A percentile compares a stretch with the other conserved stretches of the same genome.
Evolutionary conservation across 2,888 invertebrate genomes (phyloP).

Genomic region (Strigamia transsilvanica): DNA sequence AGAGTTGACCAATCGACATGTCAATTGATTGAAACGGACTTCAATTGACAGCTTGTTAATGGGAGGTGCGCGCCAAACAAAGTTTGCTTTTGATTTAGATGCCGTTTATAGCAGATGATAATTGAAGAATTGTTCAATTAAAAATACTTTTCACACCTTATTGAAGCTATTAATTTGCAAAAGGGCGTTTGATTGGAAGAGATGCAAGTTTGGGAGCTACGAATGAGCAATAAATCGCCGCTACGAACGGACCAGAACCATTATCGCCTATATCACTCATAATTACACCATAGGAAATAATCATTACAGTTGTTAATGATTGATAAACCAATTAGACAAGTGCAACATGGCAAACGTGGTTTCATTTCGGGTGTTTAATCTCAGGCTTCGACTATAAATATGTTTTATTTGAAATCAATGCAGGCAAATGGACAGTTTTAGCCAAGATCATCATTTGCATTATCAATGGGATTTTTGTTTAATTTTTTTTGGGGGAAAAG

Average conservation of each 20-base stretch:
- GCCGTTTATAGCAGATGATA: conserved; percentile 18
- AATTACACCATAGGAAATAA: conserved; percentile 48
- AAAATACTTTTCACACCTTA: conserved; percentile 46
- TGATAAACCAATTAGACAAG: conserved; percentile 43
- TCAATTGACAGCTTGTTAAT: conserved; percentile 34
- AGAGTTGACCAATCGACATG: conserved; percentile 38
- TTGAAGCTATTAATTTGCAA: conserved; percentile 27
- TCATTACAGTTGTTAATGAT: conserved; percentile 45
- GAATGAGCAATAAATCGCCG: conserved; percentile 25
- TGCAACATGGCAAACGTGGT: conserved; percentile 4
- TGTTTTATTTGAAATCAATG: conserved; percentile 37
- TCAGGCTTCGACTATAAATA: background rate
- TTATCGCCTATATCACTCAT: conserved; percentile 45
- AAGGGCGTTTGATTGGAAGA: conserved; percentile 14
- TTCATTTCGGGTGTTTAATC: conserved; percentile 41
- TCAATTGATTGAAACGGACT: conserved; percentile 46
- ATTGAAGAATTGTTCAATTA: conserved; percentile 48
- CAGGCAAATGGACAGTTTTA: background rate
- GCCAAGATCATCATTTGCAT: background rate
- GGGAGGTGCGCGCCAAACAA: background rate
- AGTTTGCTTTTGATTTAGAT: conserved; percentile 27
- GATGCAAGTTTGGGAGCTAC: background rate
- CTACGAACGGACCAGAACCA: background rate
- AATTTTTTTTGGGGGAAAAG: background rate
- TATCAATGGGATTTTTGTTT: background rate